phyloP scores from a whole-genome alignment of 2,113 vertebrate genomes.

The Brachypodius melanocephalos region DNA sequence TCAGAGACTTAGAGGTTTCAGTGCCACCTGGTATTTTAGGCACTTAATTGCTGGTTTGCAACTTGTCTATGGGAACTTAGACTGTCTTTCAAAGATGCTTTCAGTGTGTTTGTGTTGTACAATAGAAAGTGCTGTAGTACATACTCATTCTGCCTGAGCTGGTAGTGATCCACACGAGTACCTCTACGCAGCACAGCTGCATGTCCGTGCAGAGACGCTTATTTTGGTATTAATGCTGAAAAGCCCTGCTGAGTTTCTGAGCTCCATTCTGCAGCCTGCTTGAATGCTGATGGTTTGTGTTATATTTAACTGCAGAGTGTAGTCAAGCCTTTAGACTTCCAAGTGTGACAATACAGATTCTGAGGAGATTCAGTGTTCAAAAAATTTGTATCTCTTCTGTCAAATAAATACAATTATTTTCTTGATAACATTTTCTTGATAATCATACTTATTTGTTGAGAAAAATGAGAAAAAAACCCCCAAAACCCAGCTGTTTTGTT shows the following conservation, averaged over 20 bases:
- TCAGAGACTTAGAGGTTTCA: background rate
- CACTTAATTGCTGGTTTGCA: constrained; percentile 45
- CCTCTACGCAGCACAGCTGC: constrained; percentile 15
- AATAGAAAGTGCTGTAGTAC: constrained; percentile 3
- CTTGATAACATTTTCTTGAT: background rate
- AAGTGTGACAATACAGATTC: background rate
- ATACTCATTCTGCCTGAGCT: constrained; percentile 8
- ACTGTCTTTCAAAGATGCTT: constrained; percentile 7
- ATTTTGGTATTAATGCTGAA: constrained; percentile 39
- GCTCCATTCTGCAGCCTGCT: constrained; percentile 4
- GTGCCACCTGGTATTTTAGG: constrained; percentile 32
- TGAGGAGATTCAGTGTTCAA: background rate
- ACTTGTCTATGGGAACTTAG: constrained; percentile 29
- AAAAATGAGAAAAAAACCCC: background rate
- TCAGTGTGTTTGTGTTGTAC: constrained; percentile 37
- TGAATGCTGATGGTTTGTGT: constrained; percentile 42
- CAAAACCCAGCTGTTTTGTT: background rate
- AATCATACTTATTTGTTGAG: background rate
- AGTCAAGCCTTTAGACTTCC: constrained; percentile 28
- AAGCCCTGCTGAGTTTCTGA: constrained; percentile 48
- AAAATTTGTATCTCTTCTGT: constrained; percentile 9
- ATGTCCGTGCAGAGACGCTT: background rate
- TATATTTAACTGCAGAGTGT: constrained; percentile 18
- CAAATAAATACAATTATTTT: constrained; percentile 1
- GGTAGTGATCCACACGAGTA: background rate